A percentile compares a stretch with the other conserved stretches of the same genome.
phyloP scores from a whole-genome alignment of 2,888 invertebrate genomes.

The Phaedon cochleariae region DNA sequence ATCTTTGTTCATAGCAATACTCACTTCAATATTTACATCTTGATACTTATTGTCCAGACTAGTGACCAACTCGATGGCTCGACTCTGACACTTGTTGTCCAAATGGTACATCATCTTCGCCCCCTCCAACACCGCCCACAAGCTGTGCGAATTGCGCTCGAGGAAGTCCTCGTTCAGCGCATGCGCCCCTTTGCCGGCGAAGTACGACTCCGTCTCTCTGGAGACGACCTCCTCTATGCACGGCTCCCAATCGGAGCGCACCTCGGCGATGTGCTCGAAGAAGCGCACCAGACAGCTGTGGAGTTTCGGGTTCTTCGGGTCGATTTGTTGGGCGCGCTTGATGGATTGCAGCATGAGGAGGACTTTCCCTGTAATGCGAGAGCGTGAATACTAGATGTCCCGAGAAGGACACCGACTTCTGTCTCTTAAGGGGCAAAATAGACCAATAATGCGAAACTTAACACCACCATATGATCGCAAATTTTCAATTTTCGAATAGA shows the following conservation, averaged over 20 bases:
- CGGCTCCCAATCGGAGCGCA: conserved; percentile 62
- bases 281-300: conserved; percentile 89
- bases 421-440: too few relatives aligned
- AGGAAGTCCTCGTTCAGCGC: conserved; percentile 78
- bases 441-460: too few relatives aligned
- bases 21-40: conserved; percentile 66
- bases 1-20: too few relatives aligned
- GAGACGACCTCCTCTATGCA: conserved; percentile 65
- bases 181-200: conserved; percentile 67
- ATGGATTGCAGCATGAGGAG: conserved; percentile 96
- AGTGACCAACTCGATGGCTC: conserved; percentile 71
- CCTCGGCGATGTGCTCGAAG: conserved; percentile 65
- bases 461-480: too few relatives aligned
- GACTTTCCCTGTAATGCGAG: conserved; percentile 73
- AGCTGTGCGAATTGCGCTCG: conserved; percentile 67
- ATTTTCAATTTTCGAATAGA: too few relatives aligned
- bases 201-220: conserved; percentile 66
- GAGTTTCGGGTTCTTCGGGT: conserved; percentile 79
- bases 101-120: conserved; percentile 82
- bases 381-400: too few relatives aligned
- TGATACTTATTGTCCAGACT: conserved; percentile 65
- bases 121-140: conserved; percentile 83
- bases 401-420: too few relatives aligned
- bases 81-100: conserved; percentile 71
- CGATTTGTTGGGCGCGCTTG: conserved; percentile 84